These are phyloP conservation scores for Mesaphorura yosii DNA, from an alignment of 1,140 invertebrate genomes.

Conservation along the genomic window DNA sequence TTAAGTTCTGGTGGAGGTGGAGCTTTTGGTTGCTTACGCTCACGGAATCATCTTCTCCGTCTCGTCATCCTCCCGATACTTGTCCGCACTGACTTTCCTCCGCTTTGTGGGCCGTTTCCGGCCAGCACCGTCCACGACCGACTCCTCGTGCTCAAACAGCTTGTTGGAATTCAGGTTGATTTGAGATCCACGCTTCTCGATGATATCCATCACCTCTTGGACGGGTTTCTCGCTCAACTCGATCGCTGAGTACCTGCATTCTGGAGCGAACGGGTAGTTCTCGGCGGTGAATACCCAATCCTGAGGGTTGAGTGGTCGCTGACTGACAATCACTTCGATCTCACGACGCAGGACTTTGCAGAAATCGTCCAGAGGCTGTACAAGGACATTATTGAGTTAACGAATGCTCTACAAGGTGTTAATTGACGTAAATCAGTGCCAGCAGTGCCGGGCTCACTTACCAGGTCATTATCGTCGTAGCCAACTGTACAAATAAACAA, in stretches of 20 bases:
- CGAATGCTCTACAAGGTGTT: background rate
- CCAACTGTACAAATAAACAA: background rate
- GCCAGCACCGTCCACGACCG: background rate
- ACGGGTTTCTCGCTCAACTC: slow-evolving; percentile 20
- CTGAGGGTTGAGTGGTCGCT: slow-evolving; percentile 17
- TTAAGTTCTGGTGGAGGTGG: background rate
- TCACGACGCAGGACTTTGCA: slow-evolving; percentile 23
- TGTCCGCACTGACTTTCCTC: background rate
- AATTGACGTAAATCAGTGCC: background rate
- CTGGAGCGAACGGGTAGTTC: slow-evolving; percentile 20
- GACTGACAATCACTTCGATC: slow-evolving; percentile 21
- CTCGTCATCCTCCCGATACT: background rate
- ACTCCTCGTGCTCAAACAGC: too few species aligned
- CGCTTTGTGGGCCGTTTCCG: background rate
- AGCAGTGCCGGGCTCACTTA: background rate
- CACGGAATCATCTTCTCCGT: background rate
- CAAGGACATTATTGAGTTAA: background rate
- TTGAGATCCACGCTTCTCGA: background rate
- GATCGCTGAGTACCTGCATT: slow-evolving; percentile 16
- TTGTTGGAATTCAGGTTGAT: too few species aligned
- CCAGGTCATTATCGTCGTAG: slow-evolving; percentile 24
- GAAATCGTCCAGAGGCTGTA: slow-evolving; percentile 27
- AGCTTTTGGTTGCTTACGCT: too few species aligned
- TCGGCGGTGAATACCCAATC: slow-evolving; percentile 15
- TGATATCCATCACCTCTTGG: slow-evolving; percentile 9